Base-by-base conservation (phyloP, 1,140 invertebrate genomes). In the Drosophila lacteicornis region DNA sequence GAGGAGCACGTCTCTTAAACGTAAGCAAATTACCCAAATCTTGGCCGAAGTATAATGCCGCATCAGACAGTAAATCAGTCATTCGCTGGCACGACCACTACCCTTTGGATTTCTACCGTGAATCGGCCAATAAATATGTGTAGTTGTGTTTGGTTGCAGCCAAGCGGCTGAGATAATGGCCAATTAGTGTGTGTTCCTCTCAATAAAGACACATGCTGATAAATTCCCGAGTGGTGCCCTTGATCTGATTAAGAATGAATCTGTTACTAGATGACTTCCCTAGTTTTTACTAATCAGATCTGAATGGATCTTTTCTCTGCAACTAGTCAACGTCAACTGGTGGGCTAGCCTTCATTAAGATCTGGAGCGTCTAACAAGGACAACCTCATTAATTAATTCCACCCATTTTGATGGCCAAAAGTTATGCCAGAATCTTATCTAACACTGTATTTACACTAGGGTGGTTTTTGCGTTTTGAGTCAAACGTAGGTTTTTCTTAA, bases 181-280 rank as follows among this genome's bases (percentile, higher is more conserved):
- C 12, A 55, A 25, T 51, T 75, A n/a, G 57, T 55, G 42, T 53
- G 40, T 30, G n/a, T 27, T 9, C 42, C 27, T 25, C 53, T 55
- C 30, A 15, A 75, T 69, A 74, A 62, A 53, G 56, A 61, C 56
- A 33, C 19, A 36, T 36, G 57, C 58, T 63, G 71, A 75, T 75
- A 75, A 53, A 36, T 12, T 42, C 22, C 43, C 47, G 11, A 75
- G 58, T 74, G n/a, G 15, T n/a, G 27, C 27, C 27, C 27, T 30
- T 30, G 27, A 30, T 30, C 27, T 30, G 27, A 30, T 30, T 30
- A 30, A 30, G 27, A 30, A 2, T 13, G 12, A 11, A 46, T 46
- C 45, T 43, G 3, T n/a, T 57, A 17, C 42, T 45, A 17, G 25
- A 36, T 66, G 42, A 59, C 22, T 46, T 30, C 6, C 12, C 33